Percentiles rank a stretch among this genome's conserved stretches.
Evolutionary conservation across 1,140 invertebrate species (phyloP).

Genomic region (Drosophila navojoa): DNA sequence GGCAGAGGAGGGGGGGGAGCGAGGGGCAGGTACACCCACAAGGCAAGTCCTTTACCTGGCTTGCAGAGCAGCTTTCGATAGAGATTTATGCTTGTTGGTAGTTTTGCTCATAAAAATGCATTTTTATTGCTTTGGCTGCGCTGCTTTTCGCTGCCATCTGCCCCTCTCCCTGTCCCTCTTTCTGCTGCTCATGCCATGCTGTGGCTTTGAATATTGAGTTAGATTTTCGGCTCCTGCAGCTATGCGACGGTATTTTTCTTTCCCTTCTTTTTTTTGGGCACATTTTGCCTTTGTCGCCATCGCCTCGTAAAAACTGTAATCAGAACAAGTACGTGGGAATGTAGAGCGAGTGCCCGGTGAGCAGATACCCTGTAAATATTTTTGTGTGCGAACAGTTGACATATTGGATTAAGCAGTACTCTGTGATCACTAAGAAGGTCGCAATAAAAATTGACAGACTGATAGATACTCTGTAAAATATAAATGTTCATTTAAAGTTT

Average conservation of each 20-base stretch:
- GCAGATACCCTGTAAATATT: slow-evolving; percentile 2
- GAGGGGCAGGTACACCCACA: slow-evolving; percentile 8
- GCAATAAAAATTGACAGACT: too few relatives aligned
- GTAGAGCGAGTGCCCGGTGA: not conserved
- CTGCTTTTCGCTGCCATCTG: slow-evolving; percentile 53
- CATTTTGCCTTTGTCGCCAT: slow-evolving; percentile 61
- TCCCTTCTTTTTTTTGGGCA: slow-evolving; percentile 42
- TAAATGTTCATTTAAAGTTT: too few relatives aligned
- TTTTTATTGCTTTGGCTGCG: slow-evolving; percentile 76
- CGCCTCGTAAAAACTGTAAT: slow-evolving; percentile 80
- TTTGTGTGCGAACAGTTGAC: too few relatives aligned
- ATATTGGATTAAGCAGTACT: too few relatives aligned
- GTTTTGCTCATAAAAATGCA: slow-evolving; percentile 83
- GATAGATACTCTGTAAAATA: too few relatives aligned
- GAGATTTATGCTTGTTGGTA: slow-evolving; percentile 82
- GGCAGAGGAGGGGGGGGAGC: slow-evolving; percentile 2
- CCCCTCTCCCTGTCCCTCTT: not conserved
- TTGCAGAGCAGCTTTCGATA: slow-evolving; percentile 81
- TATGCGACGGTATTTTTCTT: slow-evolving; percentile 30
- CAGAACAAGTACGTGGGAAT: slow-evolving; percentile 39
- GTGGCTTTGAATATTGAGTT: slow-evolving; percentile 80
- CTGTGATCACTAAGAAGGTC: too few relatives aligned
- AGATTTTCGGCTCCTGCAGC: slow-evolving; percentile 59
- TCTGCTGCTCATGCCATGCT: not conserved
- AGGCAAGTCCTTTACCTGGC: slow-evolving; percentile 20